A percentile compares a stretch with the other conserved stretches of the same genome.
These are phyloP conservation scores for Eurystomus glaucurus DNA, from an alignment of 2,797 vertebrate genomes.

Conservation along the genomic window DNA sequence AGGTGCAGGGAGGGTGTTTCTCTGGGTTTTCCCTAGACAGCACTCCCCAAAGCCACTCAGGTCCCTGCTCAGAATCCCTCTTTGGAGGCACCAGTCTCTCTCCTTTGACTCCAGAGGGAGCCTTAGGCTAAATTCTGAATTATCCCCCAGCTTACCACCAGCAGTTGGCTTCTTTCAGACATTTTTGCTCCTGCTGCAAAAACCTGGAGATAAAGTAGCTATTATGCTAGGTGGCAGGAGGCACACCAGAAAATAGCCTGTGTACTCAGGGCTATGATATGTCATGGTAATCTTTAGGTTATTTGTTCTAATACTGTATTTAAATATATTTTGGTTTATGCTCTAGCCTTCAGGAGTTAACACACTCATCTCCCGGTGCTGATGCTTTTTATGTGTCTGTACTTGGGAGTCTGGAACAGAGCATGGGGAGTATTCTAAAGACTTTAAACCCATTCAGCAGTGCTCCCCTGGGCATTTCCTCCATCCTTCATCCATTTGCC, in stretches of 20 bases:
- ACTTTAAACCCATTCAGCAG: background rate
- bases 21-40: background rate
- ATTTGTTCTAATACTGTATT: background rate
- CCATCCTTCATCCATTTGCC: accelerated
- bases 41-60: background rate
- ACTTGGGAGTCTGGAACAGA: background rate
- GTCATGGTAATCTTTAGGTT: background rate
- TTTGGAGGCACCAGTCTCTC: background rate
- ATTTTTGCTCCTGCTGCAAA: background rate
- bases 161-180: background rate
- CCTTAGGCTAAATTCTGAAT: constrained; percentile 35
- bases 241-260: background rate
- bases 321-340: background rate
- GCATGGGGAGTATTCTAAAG: background rate
- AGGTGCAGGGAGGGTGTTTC: accelerated
- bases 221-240: background rate
- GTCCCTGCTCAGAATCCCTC: background rate
- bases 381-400: background rate
- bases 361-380: background rate
- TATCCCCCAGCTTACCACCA: background rate
- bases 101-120: constrained; percentile 62
- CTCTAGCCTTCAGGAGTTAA: background rate
- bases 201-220: background rate
- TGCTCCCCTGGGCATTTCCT: background rate
- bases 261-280: background rate